A percentile compares a stretch with the other conserved stretches of the same genome.
Conservation (phyloP, 2,888 invertebrate genomes). For the Apamea crenata region DNA sequence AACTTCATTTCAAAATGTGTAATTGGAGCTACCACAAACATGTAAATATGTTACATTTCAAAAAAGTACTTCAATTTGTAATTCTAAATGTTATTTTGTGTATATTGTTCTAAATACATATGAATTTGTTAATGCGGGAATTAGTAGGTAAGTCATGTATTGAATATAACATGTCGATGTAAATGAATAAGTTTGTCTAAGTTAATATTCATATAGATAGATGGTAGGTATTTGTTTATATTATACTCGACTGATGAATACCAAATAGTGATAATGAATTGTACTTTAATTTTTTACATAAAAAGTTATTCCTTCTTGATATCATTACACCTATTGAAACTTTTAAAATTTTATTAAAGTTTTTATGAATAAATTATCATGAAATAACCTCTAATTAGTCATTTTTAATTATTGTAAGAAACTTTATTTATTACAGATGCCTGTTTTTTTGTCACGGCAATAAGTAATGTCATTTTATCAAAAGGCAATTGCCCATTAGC, state of each 20-base stretch:
- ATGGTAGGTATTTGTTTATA: neutral
- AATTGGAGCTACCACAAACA: neutral
- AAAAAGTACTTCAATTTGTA: slow-evolving; percentile 2
- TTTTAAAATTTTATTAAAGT: neutral
- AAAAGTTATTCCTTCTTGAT: neutral
- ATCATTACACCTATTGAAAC: neutral
- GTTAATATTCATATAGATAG: neutral
- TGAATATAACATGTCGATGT: neutral
- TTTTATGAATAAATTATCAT: neutral
- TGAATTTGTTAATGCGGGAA: neutral
- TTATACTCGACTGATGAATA: neutral
- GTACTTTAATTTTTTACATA: neutral
- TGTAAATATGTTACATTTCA: neutral
- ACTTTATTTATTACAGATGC: neutral
- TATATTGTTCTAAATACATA: slow-evolving; percentile 36
- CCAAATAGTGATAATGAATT: neutral
- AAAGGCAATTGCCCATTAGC: neutral
- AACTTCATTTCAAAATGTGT: neutral
- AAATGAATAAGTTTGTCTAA: neutral
- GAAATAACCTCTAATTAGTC: neutral
- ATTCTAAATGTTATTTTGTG: slow-evolving; percentile 1
- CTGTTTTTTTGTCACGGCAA: neutral
- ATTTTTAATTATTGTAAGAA: neutral
- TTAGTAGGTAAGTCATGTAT: neutral
- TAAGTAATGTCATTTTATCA: neutral